Conservation (phyloP, 2,113 vertebrate genomes). For the Myrmecobius fasciatus region DNA sequence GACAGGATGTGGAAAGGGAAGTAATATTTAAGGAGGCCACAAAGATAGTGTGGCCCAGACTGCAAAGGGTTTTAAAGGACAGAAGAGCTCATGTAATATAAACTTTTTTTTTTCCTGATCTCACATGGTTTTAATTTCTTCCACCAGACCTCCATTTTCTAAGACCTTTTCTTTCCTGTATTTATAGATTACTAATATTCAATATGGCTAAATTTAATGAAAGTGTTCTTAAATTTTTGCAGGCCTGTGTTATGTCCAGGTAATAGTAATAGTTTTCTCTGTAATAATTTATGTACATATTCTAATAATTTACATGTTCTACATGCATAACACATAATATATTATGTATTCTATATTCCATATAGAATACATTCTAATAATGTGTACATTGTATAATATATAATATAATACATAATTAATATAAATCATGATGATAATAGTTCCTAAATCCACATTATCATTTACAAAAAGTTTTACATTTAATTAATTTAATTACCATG, state of each 20-base stretch:
- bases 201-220: background rate
- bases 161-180: background rate
- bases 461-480: background rate
- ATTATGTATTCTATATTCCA: no score
- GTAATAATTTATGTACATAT: background rate
- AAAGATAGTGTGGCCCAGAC: background rate
- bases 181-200: background rate
- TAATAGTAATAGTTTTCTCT: background rate
- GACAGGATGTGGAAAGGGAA: background rate
- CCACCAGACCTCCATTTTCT: background rate
- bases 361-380: background rate
- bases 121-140: background rate
- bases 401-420: no score
- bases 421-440: background rate
- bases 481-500: background rate
- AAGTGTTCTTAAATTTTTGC: background rate
- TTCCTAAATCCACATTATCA: background rate
- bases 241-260: background rate
- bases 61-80: no score
- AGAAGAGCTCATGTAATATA: background rate
- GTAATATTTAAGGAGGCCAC: background rate
- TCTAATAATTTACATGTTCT: no score
- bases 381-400: background rate
- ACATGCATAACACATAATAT: no score
- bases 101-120: rapidly evolving